Evolutionary conservation across 2,888 invertebrate genomes (phyloP), one percentile per base, ranked within the genome.

Genomic region (Cynaeus angustus): DNA sequence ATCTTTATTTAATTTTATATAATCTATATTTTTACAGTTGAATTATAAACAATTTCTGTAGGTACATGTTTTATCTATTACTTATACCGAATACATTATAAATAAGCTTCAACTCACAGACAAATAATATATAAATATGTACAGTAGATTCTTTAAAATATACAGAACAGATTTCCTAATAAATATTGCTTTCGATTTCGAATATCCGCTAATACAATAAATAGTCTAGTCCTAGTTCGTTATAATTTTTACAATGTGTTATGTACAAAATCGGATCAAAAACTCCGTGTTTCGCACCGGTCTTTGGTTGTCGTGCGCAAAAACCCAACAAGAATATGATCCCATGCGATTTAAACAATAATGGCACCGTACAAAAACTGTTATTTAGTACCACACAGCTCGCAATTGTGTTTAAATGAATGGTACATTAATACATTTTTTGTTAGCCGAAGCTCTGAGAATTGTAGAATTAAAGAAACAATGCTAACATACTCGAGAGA

Each of bases 331-430:
- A 46, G 43, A 66, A 52, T 72, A 73, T 69, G 58, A 71, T 69
- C 71, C 71, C 72, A 72, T 72, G 72, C 66, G 71, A 72, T 66
- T 67, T 66, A 71, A 71, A 75, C 74, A 74, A 75, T 76, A 74
- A 77, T 73, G 76, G 74, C 75, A 75, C 76, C 52, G 64, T 43
- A 43, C 37, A 76, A 76, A 74, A 74, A 77, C 71, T 69, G 69
- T 75, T 73, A 74, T 76, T 75, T 75, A 74, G 71, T 77, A 75
- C 78, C 79, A 80, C 81, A 81, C 81, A 80, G 75, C 78, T 78
- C 70, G 81, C 82, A 79, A 83, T 83, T 83, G 82, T 83, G 80
- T 83, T 82, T 75, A 82, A 83, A 83, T 83, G 82, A 82, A 82
- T 81, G 81, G 81, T 80, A 80, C 82, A 82, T 82, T 81, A 82